Evolutionary conservation across 2,888 invertebrate species (phyloP).

Genomic region (Siphlonurus alternatus): DNA sequence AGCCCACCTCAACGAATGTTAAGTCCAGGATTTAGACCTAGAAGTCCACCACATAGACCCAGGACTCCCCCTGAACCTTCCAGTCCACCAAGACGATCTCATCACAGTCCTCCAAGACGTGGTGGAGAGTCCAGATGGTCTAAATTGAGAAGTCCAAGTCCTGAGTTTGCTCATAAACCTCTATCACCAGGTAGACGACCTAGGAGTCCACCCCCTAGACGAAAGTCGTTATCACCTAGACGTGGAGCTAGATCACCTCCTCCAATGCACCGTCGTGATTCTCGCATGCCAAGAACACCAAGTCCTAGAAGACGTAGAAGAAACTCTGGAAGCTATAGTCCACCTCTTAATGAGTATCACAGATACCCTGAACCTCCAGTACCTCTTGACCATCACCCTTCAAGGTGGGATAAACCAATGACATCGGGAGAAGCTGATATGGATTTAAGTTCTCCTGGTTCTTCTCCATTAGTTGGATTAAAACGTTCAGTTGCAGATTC

Average conservation of each 20-base stretch:
- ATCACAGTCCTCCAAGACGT: too few relatives aligned
- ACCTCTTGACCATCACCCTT: neutral
- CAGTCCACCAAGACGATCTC: too few relatives aligned
- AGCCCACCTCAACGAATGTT: neutral
- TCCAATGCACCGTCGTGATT: neutral
- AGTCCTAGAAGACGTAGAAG: neutral
- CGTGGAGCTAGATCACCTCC: neutral
- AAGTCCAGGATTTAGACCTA: neutral
- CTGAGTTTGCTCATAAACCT: neutral
- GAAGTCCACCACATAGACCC: neutral
- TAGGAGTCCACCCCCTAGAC: neutral
- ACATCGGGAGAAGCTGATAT: neutral
- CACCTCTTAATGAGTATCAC: neutral
- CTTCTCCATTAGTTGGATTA: neutral
- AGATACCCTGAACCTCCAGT: neutral
- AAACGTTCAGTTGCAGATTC: slow-evolving; percentile 28
- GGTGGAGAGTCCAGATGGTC: neutral
- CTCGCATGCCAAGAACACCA: neutral
- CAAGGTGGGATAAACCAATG: neutral
- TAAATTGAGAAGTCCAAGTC: neutral
- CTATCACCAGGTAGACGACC: neutral
- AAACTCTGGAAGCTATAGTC: neutral
- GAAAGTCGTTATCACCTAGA: neutral
- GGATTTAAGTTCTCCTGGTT: neutral
- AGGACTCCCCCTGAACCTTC: neutral